Evolutionary conservation across 2,797 vertebrate species (phyloP), one percentile per base, ranked within the genome.

Genomic region (Cirrhinus mrigala): DNA sequence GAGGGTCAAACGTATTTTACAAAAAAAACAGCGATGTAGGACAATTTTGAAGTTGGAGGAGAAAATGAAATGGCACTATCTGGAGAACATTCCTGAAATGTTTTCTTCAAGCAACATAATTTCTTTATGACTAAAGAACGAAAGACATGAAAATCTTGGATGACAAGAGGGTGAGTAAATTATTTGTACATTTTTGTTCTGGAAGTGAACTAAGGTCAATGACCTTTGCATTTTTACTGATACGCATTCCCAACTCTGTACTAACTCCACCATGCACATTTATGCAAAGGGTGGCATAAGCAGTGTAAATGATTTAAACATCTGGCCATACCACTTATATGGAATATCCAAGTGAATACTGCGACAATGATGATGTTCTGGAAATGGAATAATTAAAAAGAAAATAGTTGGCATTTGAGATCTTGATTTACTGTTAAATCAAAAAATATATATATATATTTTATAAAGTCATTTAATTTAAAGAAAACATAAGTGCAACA

Each of bases 341-440:
- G 71, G 44, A 85, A 69, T 62, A 48, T 83, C 83, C 80, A 85
- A 56, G 50, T 27, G 37, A 76, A 86, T 83, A 83, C 85, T 81
- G 75, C 48, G 5, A 54, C 81, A 84, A 86, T 83, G 87, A 52
- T 48, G 79, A 82, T 16, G 10, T n/a, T 18, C 80, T 70, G 60
- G 37, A 87, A 86, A 33, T 79, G 40, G 40, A 85, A 85, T 52
- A 22, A 77, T 79, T 75, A 56, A 54, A 81, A 80, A 80, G 22
- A 82, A 80, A 70, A 27, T 37, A 40, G 27, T n/a, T 40, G 54
- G 71, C 70, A 37, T 27, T 58, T n/a, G 44, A n/a, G 46, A 78
- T 82, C 54, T 33, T 73, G 24, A 46, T 71, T 58, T 73, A 29
- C 52, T 70, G 50, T 71, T 70, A 62, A 44, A 78, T 14, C 15